Percentiles rank a stretch among this genome's conserved stretches.
Evolutionary conservation across 92 coral and sea anemone genomes (phyloP).

Genomic region (Parazoanthus atlanticus): DNA sequence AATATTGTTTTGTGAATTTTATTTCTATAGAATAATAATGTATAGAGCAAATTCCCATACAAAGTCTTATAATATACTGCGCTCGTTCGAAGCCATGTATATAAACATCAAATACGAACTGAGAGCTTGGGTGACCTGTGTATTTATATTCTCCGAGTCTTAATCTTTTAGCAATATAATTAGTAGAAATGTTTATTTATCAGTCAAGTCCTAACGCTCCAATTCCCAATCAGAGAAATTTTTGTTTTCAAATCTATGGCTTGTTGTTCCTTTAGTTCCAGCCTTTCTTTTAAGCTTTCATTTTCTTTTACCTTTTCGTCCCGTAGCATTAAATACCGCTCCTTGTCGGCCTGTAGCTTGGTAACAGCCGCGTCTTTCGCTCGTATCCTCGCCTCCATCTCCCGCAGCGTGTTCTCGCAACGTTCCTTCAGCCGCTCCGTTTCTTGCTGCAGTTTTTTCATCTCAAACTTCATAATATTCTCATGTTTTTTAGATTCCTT

Average conservation of each 20-base stretch:
- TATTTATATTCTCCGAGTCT: too few species aligned
- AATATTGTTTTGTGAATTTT: too few species aligned
- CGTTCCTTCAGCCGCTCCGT: conserved; percentile 27
- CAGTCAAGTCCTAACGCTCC: conserved; percentile 38
- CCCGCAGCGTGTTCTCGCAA: conserved; percentile 28
- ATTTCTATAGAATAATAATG: too few species aligned
- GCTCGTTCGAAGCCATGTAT: too few species aligned
- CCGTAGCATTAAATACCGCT: conserved; percentile 21
- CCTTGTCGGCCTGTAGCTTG: conserved; percentile 35
- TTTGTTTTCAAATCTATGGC: conserved; percentile 33
- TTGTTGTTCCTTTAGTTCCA: conserved; percentile 40
- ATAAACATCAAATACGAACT: too few species aligned
- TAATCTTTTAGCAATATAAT: neutral
- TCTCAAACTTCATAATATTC: conserved; percentile 29
- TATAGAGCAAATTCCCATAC: too few species aligned
- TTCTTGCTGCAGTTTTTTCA: conserved; percentile 27
- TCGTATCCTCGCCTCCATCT: conserved; percentile 28
- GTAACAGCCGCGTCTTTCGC: conserved; percentile 21
- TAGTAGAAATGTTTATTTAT: neutral
- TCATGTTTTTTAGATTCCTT: conserved; percentile 41
- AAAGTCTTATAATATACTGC: too few species aligned
- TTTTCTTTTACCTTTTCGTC: conserved; percentile 29
- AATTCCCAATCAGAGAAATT: conserved; percentile 23
- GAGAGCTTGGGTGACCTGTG: too few species aligned
- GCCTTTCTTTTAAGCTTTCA: conserved; percentile 14